Percentiles rank a stretch among this genome's conserved stretches.
Conservation (phyloP, 2,888 invertebrate species). For the Campopleginae sp. region DNA sequence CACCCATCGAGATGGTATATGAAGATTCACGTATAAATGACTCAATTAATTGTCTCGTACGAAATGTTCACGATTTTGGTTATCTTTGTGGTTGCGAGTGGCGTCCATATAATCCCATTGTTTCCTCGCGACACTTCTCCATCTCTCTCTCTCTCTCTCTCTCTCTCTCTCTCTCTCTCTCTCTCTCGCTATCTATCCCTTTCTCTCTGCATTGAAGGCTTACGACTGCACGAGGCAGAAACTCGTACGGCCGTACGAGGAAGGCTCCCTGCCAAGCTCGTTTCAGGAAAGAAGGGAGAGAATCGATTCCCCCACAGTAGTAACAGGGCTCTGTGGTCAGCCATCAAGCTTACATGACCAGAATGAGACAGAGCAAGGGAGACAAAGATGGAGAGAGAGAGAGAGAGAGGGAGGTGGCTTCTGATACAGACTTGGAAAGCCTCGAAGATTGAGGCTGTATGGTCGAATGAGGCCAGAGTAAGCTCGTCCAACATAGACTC, state of each 20-base stretch:
- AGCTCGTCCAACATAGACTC: slow-evolving; percentile 28
- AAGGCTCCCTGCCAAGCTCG: slow-evolving; percentile 54
- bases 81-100: slow-evolving; percentile 42
- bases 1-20: background rate
- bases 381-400: background rate
- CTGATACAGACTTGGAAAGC: slow-evolving; percentile 56
- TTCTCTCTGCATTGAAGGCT: slow-evolving; percentile 47
- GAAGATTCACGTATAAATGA: slow-evolving; percentile 20
- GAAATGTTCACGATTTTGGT: slow-evolving; percentile 57
- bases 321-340: slow-evolving; percentile 59
- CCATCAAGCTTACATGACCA: slow-evolving; percentile 20
- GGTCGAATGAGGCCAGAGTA: slow-evolving; percentile 16
- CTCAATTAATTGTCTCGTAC: slow-evolving; percentile 52
- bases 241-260: slow-evolving; percentile 18
- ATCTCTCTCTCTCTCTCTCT: slow-evolving; percentile 4
- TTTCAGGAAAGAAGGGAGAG: slow-evolving; percentile 31
- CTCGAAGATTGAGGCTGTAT: slow-evolving; percentile 58
- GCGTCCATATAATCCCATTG: slow-evolving; percentile 49
- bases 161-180: slow-evolving; percentile 25
- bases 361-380: background rate
- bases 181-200: slow-evolving; percentile 15
- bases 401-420: background rate
- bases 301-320: slow-evolving; percentile 48
- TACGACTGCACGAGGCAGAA: slow-evolving; percentile 51
- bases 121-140: slow-evolving; percentile 43